Evolutionary conservation across 64 coral and sea anemone genomes (phyloP).

Genomic region (Exaiptasia diaphana): DNA sequence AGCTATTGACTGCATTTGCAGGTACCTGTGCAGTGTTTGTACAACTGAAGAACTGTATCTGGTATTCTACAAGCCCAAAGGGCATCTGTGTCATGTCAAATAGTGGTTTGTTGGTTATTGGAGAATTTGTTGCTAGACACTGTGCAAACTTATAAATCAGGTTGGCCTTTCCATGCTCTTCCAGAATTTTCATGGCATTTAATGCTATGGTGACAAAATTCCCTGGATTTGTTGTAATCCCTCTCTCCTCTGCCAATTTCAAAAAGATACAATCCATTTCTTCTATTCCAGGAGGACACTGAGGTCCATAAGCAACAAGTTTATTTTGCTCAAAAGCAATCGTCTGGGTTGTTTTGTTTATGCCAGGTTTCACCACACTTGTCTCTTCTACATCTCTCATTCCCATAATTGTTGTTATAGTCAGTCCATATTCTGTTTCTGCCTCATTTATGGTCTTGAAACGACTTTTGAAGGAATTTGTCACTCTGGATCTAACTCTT

Average conservation of each 20-base stretch:
- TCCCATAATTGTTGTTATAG: too few species aligned
- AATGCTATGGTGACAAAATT: constrained; percentile 19
- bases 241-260: neutral
- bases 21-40: constrained; percentile 58
- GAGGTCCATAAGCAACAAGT: too few species aligned
- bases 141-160: constrained; percentile 54
- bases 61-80: constrained; percentile 74
- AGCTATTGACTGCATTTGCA: neutral
- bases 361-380: too few species aligned
- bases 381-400: too few species aligned
- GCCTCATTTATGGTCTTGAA: constrained; percentile 1
- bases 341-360: too few species aligned
- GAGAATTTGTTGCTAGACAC: constrained; percentile 17
- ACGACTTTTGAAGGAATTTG: neutral
- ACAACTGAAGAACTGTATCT: constrained; percentile 61
- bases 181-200: constrained; percentile 17
- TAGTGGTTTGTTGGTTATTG: neutral
- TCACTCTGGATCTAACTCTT: constrained; percentile 17
- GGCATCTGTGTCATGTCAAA: constrained; percentile 31
- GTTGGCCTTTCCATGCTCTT: constrained; percentile 45
- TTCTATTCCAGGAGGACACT: too few species aligned
- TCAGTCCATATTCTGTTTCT: neutral
- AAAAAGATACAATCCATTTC: constrained; percentile 11
- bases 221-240: constrained; percentile 36
- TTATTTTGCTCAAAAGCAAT: too few species aligned